Evolutionary conservation across 1,140 invertebrate species (phyloP), one percentile per base, ranked within the genome.

Genomic region (Chionoecetes opilio): DNA sequence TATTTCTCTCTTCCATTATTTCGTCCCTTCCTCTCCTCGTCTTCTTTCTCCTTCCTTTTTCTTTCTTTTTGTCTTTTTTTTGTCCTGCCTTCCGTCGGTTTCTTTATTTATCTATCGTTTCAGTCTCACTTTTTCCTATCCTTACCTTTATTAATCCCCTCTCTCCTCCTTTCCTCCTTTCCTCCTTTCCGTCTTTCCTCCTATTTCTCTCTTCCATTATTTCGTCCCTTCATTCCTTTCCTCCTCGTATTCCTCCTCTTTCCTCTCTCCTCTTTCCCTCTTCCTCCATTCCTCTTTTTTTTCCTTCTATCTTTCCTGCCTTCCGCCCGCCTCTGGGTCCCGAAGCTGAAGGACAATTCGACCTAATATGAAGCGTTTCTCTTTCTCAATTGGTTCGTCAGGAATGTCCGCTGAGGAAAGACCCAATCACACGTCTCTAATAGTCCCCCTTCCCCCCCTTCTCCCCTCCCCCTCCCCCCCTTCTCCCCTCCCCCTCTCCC

Each of bases 361-460:
- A 53, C 46, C 46, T 75, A 75, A 75, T 75, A 75, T 75, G 21
- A 75, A 0, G 11, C 21, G 63, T 75, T 75, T 75, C 63, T 75
- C 63, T 75, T 75, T 75, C 63, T 75, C 63, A 75, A 75, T 75
- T 75, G 63, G 63, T 75, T 75, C 63, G 63, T 75, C 63, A 75
- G n/a, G 21, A n/a, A 26, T 75, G 63, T 75, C 63, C 63, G 63
- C 21, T 75, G 63, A 75, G 63, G 63, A 75, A 75, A 75, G 63
- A 75, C 21, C 63, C 63, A 87, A 87, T 37, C 32, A 32, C 29
- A n/a, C 34, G 37, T 87, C 21, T 87, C 85, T 87, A 32, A 87
- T 37, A 87, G 34, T 17, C 17, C 32, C 37, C 85, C 34, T 11
- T 37, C 34, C 34, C 26, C 37, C 34, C 6, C 14, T 87, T 35